Evolutionary conservation across 1,140 invertebrate species (phyloP).

Genomic region (Tetramorium simillimum): DNA sequence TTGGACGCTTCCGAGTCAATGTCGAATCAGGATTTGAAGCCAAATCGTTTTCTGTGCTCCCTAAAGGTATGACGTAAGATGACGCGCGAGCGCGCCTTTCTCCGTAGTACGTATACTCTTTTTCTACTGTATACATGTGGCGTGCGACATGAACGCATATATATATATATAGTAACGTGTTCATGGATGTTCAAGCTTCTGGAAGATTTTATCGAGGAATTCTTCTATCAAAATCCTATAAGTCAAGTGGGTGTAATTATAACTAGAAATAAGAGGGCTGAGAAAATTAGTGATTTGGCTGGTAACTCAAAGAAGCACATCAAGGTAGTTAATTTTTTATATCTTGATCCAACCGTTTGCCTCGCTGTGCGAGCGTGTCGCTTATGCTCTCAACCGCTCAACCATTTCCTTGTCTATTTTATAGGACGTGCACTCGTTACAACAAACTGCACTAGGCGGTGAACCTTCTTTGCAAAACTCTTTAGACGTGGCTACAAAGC

Average conservation of each 20-base stretch:
- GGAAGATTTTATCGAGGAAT: slow-evolving; percentile 98
- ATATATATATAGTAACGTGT: too few relatives aligned
- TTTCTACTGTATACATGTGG: too few relatives aligned
- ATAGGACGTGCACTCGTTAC: slow-evolving; percentile 83
- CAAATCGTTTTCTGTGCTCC: slow-evolving; percentile 95
- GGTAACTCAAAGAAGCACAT: slow-evolving; percentile 94
- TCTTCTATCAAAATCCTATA: slow-evolving; percentile 99
- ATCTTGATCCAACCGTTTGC: neutral
- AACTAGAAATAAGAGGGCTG: slow-evolving; percentile 97
- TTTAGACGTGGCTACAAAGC: slow-evolving; percentile 94
- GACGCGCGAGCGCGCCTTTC: neutral
- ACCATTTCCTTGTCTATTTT: slow-evolving; percentile 34
- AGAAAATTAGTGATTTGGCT: slow-evolving; percentile 95
- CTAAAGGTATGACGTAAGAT: slow-evolving; percentile 92
- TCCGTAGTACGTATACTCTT: too few relatives aligned
- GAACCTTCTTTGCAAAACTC: slow-evolving; percentile 98
- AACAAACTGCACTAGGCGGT: slow-evolving; percentile 88
- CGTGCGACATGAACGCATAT: too few relatives aligned
- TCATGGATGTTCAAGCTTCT: slow-evolving; percentile 88
- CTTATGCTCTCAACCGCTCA: too few relatives aligned
- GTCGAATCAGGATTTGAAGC: slow-evolving; percentile 97
- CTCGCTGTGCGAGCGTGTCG: too few relatives aligned
- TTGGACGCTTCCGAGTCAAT: slow-evolving; percentile 97
- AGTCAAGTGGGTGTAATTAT: slow-evolving; percentile 97
- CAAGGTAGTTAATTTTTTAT: slow-evolving; percentile 84